These are phyloP conservation scores for Cataglyphis rosenhaueri DNA, from an alignment of 2,888 invertebrate species.

Conservation along the genomic window DNA sequence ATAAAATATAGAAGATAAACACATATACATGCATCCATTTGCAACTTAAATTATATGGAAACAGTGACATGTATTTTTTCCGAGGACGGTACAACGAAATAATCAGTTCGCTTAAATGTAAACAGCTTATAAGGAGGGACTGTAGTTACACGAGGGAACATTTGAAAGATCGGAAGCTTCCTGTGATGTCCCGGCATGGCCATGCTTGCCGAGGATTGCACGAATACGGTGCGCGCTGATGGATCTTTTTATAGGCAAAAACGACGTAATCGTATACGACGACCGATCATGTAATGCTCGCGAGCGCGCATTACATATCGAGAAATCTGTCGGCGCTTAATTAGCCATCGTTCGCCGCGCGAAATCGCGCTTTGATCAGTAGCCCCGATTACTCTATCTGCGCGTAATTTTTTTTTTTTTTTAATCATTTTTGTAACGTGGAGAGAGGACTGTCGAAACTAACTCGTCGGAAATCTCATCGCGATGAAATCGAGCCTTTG, in stretches of 20 bases:
- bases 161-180: slow-evolving; percentile 77
- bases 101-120: slow-evolving; percentile 53
- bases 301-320: slow-evolving; percentile 67
- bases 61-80: not conserved
- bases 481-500: not conserved
- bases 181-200: slow-evolving; percentile 78
- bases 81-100: slow-evolving; percentile 7
- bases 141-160: slow-evolving; percentile 59
- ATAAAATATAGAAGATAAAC: not conserved
- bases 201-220: slow-evolving; percentile 64
- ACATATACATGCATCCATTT: not conserved
- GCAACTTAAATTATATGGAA: not conserved
- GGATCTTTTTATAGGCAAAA: slow-evolving; percentile 72
- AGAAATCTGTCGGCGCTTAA: slow-evolving; percentile 73
- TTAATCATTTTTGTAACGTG: slow-evolving; percentile 48
- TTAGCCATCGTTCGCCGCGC: slow-evolving; percentile 71
- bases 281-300: slow-evolving; percentile 78
- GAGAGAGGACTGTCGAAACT: slow-evolving; percentile 53
- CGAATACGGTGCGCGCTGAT: slow-evolving; percentile 62
- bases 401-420: slow-evolving; percentile 29
- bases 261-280: slow-evolving; percentile 78
- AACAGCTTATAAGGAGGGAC: slow-evolving; percentile 66
- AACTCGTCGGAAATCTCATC: slow-evolving; percentile 23
- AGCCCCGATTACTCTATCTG: slow-evolving; percentile 68
- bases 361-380: slow-evolving; percentile 72